Evolutionary conservation across 2,797 vertebrate genomes (phyloP), one percentile per base, ranked within the genome.

Genomic region (Leptodactylus fallax): DNA sequence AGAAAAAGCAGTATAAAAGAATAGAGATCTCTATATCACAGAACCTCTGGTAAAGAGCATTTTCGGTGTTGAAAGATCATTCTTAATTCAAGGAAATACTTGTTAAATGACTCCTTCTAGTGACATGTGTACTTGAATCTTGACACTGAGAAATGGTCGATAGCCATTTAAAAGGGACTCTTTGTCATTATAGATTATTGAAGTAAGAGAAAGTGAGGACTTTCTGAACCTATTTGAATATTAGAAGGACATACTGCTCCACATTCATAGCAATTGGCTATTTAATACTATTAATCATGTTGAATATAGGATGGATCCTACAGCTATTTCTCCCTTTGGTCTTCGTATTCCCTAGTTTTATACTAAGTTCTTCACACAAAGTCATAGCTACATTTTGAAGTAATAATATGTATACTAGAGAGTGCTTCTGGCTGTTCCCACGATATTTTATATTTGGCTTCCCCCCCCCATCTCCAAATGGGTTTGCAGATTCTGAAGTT

Each of bases 401-500:
- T 81, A 74, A 76, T 84, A 87, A 79, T 87, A 83, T 80, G 85
- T 45, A 36, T 36, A 58, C 27, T 83, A 65, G 27, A 65, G 56
- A 67, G 51, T 27, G 76, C 72, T 58, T 79, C 65, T 83, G 72
- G 61, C 74, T 60, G 27, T 58, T 87, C 86, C 80, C 86, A 78
- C 65, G 80, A 78, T 17, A 83, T 61, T 55, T 78, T 87, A 53
- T 87, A 58, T 89, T 89, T 83, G 69, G 84, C 72, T 78, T 82
- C 67, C 47, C 45, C 61, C 69, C n/a, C 58, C 72, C 61, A 83
- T 67, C 45, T 63, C 81, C 87, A 87, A 76, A 89, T 86, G 88
- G 87, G 84, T 86, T 86, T 86, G 60, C 61, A 45, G 78, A 79
- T 86, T 86, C 55, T 86, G 84, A 86, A 79, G 79, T 89, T 89